Conservation (phyloP, 2,797 vertebrate genomes). For the Clarias platycephalus region DNA sequence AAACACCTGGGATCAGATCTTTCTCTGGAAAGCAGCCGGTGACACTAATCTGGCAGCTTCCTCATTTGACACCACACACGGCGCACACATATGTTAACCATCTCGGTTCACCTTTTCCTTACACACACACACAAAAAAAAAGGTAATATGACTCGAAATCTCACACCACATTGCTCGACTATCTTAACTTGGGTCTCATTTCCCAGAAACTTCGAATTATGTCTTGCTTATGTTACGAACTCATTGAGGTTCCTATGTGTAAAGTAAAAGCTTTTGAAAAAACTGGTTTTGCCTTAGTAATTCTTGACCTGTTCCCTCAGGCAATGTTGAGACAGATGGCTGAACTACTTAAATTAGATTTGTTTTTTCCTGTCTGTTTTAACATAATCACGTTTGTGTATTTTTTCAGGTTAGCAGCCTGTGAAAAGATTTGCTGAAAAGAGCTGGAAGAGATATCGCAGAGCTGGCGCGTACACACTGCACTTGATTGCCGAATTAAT, state of each 20-base stretch:
- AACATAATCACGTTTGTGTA: conserved; percentile 29
- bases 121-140: not conserved
- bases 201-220: conserved; percentile 33
- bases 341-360: conserved; percentile 20
- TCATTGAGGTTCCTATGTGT: not conserved
- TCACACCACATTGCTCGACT: conserved; percentile 12
- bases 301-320: conserved; percentile 1
- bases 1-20: conserved; percentile 74
- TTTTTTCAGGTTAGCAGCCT: conserved; percentile 21
- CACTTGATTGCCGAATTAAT: not conserved
- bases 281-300: conserved; percentile 11
- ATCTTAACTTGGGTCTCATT: conserved; percentile 12
- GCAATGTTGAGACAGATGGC: conserved; percentile 18
- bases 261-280: conserved; percentile 11
- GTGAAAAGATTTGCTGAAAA: conserved; percentile 10
- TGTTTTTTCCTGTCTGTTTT: conserved; percentile 36
- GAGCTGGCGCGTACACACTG: not conserved
- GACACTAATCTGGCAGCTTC: conserved; percentile 52
- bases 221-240: conserved; percentile 16
- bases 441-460: conserved; percentile 15
- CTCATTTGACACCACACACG: conserved; percentile 42
- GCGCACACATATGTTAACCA: conserved; percentile 36
- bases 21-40: conserved; percentile 50
- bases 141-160: not conserved
- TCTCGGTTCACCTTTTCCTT: conserved; percentile 1